These are phyloP conservation scores for Acronicta alni DNA, from an alignment of 2,888 invertebrate species.

Conservation along the genomic window DNA sequence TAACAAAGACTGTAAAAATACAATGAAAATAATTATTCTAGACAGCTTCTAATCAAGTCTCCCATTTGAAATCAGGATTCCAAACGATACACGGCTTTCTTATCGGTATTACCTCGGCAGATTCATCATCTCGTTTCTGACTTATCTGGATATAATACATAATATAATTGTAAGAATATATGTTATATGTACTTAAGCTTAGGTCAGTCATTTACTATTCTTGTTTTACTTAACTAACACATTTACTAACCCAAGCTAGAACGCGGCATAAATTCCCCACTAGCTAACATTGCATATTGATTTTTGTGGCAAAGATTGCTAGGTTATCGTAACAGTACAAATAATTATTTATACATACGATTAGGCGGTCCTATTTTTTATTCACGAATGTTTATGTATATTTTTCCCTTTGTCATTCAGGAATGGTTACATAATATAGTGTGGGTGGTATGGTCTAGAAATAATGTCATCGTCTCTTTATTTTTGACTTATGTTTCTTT, in stretches of 20 bases:
- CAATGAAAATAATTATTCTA: too few relatives aligned
- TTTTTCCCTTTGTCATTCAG: conserved; percentile 8
- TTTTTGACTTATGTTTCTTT: too few relatives aligned
- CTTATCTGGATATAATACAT: too few relatives aligned
- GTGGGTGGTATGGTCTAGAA: neutral
- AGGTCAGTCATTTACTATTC: neutral
- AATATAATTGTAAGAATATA: too few relatives aligned
- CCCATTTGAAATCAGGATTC: too few relatives aligned
- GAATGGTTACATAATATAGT: conserved; percentile 12
- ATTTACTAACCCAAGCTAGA: conserved; percentile 27
- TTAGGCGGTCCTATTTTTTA: conserved; percentile 29
- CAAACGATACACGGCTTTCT: too few relatives aligned
- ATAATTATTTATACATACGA: conserved; percentile 51
- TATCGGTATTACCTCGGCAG: too few relatives aligned
- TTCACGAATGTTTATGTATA: conserved; percentile 10
- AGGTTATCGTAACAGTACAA: conserved; percentile 33
- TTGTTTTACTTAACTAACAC: neutral
- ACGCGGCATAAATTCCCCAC: conserved; percentile 49
- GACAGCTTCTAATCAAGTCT: too few relatives aligned
- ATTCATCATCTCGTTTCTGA: too few relatives aligned
- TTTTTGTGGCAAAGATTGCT: conserved; percentile 48
- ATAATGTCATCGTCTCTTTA: conserved; percentile 4
- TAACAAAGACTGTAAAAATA: too few relatives aligned
- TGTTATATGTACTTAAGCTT: neutral
- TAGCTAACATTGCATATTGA: conserved; percentile 52